Evolutionary conservation across 2,797 vertebrate species (phyloP).

Genomic region (Avahi laniger): DNA sequence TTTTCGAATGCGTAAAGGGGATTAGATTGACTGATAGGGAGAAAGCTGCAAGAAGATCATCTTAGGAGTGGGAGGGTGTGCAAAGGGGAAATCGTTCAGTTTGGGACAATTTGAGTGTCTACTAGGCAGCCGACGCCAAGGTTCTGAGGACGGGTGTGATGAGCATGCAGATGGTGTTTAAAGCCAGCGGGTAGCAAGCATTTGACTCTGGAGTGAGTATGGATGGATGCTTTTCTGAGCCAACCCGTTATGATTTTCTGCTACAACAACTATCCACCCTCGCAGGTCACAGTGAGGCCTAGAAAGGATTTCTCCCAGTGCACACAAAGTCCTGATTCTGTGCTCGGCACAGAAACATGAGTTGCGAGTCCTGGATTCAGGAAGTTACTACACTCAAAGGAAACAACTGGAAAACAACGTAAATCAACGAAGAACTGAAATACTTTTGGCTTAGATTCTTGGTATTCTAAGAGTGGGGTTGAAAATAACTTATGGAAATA

Average conservation of each 20-base stretch:
- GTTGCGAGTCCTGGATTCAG: not conserved
- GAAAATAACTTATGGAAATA: not conserved
- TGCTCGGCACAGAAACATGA: not conserved
- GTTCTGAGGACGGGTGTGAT: not conserved
- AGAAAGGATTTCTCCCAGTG: no score
- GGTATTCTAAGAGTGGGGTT: not conserved
- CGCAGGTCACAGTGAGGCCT: no score
- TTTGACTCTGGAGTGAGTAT: rapidly evolving
- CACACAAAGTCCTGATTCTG: not conserved
- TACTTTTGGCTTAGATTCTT: no score
- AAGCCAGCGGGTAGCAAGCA: not conserved
- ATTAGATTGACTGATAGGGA: no score
- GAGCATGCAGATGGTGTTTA: not conserved
- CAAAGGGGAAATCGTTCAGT: no score
- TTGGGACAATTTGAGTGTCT: not conserved
- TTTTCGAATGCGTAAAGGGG: no score
- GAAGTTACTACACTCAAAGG: not conserved
- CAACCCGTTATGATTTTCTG: not conserved
- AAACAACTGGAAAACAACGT: not conserved
- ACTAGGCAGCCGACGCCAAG: no score
- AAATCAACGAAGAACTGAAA: not conserved
- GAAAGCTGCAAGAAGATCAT: no score
- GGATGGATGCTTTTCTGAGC: not conserved
- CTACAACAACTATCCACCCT: rapidly evolving
- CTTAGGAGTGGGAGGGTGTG: rapidly evolving